Evolutionary conservation across 2,113 vertebrate species (phyloP).

Genomic region (human): DNA sequence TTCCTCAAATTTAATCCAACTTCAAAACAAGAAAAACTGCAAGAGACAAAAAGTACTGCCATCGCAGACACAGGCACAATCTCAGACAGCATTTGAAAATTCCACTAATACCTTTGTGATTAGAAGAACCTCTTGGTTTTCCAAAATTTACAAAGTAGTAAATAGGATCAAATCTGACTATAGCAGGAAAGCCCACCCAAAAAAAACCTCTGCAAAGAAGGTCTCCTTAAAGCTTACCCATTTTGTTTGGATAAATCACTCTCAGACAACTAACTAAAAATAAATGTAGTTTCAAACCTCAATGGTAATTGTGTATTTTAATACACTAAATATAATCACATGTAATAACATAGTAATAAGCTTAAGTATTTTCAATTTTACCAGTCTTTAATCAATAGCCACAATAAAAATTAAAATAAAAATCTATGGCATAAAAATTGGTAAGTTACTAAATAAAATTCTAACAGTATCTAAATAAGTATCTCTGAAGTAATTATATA

Average conservation of each 20-base stretch:
- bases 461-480: constrained; percentile 4
- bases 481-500: constrained; percentile 46
- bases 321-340: constrained; percentile 8
- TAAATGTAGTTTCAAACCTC: constrained; percentile 15
- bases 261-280: constrained; percentile 44
- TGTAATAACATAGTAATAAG: not conserved
- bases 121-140: not conserved
- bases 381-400: constrained; percentile 21
- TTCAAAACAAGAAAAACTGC: not conserved
- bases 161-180: constrained; percentile 1
- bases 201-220: not conserved
- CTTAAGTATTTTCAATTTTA: not conserved
- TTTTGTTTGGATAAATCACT: constrained; percentile 34
- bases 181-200: not conserved
- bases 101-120: not conserved
- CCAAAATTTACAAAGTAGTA: constrained; percentile 14
- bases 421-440: not conserved
- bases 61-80: not conserved
- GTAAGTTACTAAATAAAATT: constrained; percentile 61
- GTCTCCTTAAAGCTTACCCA: not conserved
- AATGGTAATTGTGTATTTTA: not conserved
- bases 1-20: not conserved
- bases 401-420: constrained; percentile 46
- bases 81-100: constrained; percentile 9
- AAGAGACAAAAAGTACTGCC: not conserved